Evolutionary conservation across 2,888 invertebrate genomes (phyloP).

Genomic region (Ernsta delagoae): DNA sequence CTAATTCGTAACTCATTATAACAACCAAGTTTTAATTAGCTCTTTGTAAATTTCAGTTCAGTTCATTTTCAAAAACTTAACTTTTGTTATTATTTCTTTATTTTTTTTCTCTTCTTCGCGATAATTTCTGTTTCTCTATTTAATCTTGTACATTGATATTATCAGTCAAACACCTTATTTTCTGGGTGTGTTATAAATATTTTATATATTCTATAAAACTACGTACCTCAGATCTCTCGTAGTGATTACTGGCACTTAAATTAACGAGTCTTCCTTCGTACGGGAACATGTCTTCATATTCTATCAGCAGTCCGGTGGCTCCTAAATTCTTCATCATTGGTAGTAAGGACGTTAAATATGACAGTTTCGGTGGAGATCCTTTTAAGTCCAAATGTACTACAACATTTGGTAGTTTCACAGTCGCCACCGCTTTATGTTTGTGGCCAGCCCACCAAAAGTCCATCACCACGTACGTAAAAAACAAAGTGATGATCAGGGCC

Average conservation of each 20-base stretch:
- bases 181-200: too few species aligned
- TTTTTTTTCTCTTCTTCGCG: too few species aligned
- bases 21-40: neutral
- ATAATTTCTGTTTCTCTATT: too few species aligned
- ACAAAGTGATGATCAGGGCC: neutral
- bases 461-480: conserved; percentile 7
- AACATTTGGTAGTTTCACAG: conserved; percentile 70
- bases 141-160: too few species aligned
- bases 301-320: conserved; percentile 90
- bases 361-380: conserved; percentile 90
- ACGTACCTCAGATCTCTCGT: conserved; percentile 71
- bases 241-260: conserved; percentile 87
- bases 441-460: conserved; percentile 6
- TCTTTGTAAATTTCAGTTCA: neutral
- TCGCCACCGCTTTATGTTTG: neutral
- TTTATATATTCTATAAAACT: too few species aligned
- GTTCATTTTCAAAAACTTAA: neutral
- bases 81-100: neutral
- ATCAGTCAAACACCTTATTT: too few species aligned
- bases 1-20: neutral
- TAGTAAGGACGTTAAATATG: conserved; percentile 86
- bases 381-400: conserved; percentile 94
- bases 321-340: conserved; percentile 86
- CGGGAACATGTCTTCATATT: conserved; percentile 96
- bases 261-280: conserved; percentile 85